A percentile compares a stretch with the other conserved stretches of the same genome.
Conservation (phyloP, 2,113 vertebrate species). For the Oceanites oceanicus region DNA sequence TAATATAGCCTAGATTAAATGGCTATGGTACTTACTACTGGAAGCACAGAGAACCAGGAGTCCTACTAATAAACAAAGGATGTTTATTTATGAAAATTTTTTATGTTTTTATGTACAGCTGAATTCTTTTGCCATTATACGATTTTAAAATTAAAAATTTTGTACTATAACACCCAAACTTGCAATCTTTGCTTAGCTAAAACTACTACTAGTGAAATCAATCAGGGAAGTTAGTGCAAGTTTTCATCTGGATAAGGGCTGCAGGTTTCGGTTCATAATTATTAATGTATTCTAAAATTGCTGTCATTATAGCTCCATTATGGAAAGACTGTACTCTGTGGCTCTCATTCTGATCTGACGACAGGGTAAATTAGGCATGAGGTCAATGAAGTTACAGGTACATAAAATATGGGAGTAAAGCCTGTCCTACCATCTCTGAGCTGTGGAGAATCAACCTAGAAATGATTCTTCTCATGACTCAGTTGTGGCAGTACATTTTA, state of each 20-base stretch:
- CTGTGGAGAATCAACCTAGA: neutral
- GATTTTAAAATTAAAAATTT: neutral
- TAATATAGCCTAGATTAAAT: neutral
- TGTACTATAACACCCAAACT: neutral
- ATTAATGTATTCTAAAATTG: neutral
- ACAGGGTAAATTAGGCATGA: neutral
- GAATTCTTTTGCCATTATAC: neutral
- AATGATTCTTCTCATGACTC: neutral
- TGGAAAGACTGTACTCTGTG: neutral
- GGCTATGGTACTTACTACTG: neutral
- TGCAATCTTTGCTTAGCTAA: neutral
- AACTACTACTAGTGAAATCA: neutral
- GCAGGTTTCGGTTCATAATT: neutral
- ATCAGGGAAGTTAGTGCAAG: neutral
- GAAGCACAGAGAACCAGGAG: neutral
- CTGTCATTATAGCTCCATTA: neutral
- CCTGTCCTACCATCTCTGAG: neutral
- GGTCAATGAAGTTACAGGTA: neutral
- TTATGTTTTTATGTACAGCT: neutral
- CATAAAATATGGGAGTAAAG: neutral
- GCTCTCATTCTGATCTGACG: neutral
- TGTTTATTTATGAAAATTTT: neutral
- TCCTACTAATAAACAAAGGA: neutral
- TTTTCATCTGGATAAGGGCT: neutral
- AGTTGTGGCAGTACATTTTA: accelerated